Evolutionary conservation across 2,888 invertebrate species (phyloP).

Genomic region (Melinaea marsaeus): DNA sequence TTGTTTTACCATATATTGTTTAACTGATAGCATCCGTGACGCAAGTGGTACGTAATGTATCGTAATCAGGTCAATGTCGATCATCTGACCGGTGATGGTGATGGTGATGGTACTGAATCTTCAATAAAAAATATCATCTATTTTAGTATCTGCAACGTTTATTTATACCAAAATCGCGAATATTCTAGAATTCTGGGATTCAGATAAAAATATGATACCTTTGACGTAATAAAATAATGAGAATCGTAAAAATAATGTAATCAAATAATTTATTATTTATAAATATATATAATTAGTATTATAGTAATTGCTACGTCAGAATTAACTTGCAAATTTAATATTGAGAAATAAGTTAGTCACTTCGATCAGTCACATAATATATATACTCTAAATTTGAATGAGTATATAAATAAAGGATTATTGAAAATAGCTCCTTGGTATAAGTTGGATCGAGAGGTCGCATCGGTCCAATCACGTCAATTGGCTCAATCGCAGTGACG

Average conservation of each 20-base stretch:
- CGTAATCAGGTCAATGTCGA: slow-evolving; percentile 67
- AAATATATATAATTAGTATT: too few species aligned
- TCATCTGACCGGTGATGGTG: slow-evolving; percentile 50
- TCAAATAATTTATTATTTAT: too few species aligned
- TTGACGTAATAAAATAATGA: too few species aligned
- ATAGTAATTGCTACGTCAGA: too few species aligned
- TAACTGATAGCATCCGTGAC: slow-evolving; percentile 33
- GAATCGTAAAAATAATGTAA: too few species aligned
- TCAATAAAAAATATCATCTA: slow-evolving; percentile 44
- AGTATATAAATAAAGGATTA: slow-evolving; percentile 9
- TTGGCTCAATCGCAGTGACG: slow-evolving; percentile 71
- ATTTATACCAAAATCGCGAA: slow-evolving; percentile 10
- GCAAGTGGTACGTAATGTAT: slow-evolving; percentile 50
- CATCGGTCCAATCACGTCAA: slow-evolving; percentile 63
- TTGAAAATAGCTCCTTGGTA: slow-evolving; percentile 31
- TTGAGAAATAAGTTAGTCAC: too few species aligned
- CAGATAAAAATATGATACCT: too few species aligned
- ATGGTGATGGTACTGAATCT: slow-evolving; percentile 32
- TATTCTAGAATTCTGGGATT: too few species aligned
- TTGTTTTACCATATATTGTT: slow-evolving; percentile 21
- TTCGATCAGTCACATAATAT: too few species aligned
- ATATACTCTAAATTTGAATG: not conserved
- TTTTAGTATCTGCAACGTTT: slow-evolving; percentile 32
- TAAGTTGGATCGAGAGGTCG: slow-evolving; percentile 41
- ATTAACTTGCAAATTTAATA: too few species aligned